Evolutionary conservation across 2,797 vertebrate genomes (phyloP).

Genomic region (Nyctalus aviator): DNA sequence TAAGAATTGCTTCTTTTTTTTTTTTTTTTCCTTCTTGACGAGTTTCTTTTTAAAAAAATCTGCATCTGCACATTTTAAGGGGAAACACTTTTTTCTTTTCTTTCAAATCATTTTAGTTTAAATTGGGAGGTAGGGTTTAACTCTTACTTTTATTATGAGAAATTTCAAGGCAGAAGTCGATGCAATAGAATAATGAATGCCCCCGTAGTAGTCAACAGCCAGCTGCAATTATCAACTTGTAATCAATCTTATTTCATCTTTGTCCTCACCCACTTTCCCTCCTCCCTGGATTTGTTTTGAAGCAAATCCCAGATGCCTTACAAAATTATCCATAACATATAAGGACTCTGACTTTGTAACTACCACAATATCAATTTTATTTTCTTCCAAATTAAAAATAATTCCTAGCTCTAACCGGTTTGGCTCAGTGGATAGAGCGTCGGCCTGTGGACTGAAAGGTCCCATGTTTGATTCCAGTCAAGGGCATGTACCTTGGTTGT

Average conservation of each 20-base stretch:
- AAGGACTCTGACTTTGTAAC: not conserved
- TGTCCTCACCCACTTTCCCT: not conserved
- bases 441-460: too few relatives aligned
- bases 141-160: not conserved
- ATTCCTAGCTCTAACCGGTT: not conserved
- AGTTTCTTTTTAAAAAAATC: conserved; percentile 10
- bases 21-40: not conserved
- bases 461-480: too few relatives aligned
- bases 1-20: not conserved
- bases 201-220: not conserved
- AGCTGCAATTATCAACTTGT: not conserved
- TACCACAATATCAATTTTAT: not conserved
- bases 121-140: not conserved
- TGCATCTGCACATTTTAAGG: not conserved
- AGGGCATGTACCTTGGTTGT: too few relatives aligned
- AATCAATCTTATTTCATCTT: not conserved
- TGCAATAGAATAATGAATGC: not conserved
- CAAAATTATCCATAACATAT: not conserved
- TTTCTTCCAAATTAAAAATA: not conserved
- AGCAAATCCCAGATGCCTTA: not conserved
- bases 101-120: not conserved
- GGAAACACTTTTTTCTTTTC: not conserved
- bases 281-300: not conserved
- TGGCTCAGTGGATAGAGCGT: too few relatives aligned
- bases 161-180: not conserved